Evolutionary conservation across 2,113 vertebrate species (phyloP).

Genomic region (Cricetomys ansorgei): DNA sequence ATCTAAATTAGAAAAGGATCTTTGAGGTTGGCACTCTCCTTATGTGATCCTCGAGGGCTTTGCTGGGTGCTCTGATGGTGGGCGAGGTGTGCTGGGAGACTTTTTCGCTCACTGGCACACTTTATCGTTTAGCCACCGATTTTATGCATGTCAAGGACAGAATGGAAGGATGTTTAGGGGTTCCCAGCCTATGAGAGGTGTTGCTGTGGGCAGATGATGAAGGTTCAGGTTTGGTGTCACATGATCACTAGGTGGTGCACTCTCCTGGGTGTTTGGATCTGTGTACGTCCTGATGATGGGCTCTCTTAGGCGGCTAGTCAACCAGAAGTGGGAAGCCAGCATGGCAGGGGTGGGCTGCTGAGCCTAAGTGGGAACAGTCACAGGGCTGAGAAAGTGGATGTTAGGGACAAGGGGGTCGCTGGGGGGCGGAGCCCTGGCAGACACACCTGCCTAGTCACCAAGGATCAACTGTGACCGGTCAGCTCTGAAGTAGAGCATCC

Average conservation of each 20-base stretch:
- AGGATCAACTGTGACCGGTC: not conserved
- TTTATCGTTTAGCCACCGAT: not conserved
- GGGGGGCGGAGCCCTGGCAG: not conserved
- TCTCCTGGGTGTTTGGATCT: not conserved
- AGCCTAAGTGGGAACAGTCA: not conserved
- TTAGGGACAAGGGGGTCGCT: not conserved
- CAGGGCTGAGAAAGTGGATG: not conserved
- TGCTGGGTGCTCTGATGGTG: not conserved
- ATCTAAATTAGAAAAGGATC: not conserved
- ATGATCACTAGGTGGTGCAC: conserved; percentile 52
- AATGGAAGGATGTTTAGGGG: not conserved
- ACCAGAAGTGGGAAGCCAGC: fast-evolving
- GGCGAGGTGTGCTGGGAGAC: not conserved
- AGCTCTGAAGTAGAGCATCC: not conserved
- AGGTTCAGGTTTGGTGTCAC: not conserved
- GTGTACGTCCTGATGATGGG: not conserved
- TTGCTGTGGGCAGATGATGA: too few relatives aligned
- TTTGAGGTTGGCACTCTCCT: not conserved
- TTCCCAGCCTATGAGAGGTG: not conserved
- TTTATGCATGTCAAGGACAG: not conserved
- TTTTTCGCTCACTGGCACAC: fast-evolving
- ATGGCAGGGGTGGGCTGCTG: not conserved
- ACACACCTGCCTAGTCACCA: not conserved
- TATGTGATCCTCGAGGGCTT: not conserved
- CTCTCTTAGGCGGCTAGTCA: not conserved